Base-by-base conservation (phyloP, 2,797 vertebrate species). In the Smutsia gigantea region DNA sequence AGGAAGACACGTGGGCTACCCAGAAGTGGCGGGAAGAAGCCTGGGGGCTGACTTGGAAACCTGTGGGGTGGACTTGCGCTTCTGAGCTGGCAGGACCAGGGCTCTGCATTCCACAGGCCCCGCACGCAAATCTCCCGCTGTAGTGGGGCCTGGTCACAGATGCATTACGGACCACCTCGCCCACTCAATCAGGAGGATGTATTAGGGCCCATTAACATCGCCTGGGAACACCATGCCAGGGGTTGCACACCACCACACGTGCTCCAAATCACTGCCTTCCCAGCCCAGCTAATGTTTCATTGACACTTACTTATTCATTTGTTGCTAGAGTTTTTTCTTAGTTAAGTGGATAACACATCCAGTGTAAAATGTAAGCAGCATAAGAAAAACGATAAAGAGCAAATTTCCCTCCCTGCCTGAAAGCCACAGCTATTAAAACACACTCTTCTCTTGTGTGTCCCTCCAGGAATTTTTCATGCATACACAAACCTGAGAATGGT, bases 161-260 rank as follows among this genome's bases (percentile, higher is more conserved):
- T 19, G n/a, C 71, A 0, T n/a, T 0, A 1, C 2, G 7, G 46
- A 37, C 15, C 5, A 1, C 15, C 72, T 34, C 59, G 17, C 71
- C 29, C n/a, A 29, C 66, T 14, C 81, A 90, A 82, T 93, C 74
- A 88, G 82, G 59, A 6, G 53, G 31, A 71, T 23, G 13, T 75
- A 71, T 66, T 61, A 19, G 42, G 53, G 31, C 17, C 61, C 31
- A 6, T 68, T 29, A 72, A 51, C 18, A 39, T 57, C 68, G 57
- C 66, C 46, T 8, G 21, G 53, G 75, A 79, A 64, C 31, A 7
- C 53, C 31, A 9, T 3, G 9, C 4, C 1, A 13, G 14, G 29
- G 51, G 63, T 23, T 25, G 64, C 11, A 4, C 17, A 3, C 25
- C 49, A 29, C 34, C 4, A 0, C 23, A 0, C 7, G 2, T 0